phyloP scores from a whole-genome alignment of 2,888 invertebrate species.

The Mythimna impura region DNA sequence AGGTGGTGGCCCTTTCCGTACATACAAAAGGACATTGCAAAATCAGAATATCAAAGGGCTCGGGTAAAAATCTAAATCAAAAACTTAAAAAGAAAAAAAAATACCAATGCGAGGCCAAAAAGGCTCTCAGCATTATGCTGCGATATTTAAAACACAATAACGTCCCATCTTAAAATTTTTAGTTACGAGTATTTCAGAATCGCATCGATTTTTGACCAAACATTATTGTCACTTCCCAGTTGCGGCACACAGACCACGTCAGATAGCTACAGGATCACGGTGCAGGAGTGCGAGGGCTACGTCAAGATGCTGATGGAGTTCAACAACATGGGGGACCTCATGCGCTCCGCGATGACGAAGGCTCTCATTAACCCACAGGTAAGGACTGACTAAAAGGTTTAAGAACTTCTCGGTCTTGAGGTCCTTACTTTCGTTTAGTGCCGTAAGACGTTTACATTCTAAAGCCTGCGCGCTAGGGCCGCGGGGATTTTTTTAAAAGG shows the following conservation, averaged over 20 bases:
- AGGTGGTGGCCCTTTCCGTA: neutral
- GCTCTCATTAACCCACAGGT: constrained; percentile 97
- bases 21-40: neutral
- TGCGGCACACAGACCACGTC: constrained; percentile 83
- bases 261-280: constrained; percentile 93
- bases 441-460: no score
- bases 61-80: no score
- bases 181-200: neutral
- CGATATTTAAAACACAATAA: no score
- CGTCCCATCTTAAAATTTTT: neutral
- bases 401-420: no score
- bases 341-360: constrained; percentile 97
- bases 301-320: constrained; percentile 97
- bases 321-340: constrained; percentile 98
- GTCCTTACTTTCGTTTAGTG: no score
- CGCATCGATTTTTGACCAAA: neutral
- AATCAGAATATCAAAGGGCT: neutral
- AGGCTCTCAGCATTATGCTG: no score
- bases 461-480: no score
- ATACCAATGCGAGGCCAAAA: no score
- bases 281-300: constrained; percentile 96
- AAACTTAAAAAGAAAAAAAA: no score
- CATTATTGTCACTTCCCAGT: constrained; percentile 62
- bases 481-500: no score
- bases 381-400: neutral